Evolutionary conservation across 2,888 invertebrate species (phyloP), one percentile per base, ranked within the genome.

Genomic region (Dusona sp.): DNA sequence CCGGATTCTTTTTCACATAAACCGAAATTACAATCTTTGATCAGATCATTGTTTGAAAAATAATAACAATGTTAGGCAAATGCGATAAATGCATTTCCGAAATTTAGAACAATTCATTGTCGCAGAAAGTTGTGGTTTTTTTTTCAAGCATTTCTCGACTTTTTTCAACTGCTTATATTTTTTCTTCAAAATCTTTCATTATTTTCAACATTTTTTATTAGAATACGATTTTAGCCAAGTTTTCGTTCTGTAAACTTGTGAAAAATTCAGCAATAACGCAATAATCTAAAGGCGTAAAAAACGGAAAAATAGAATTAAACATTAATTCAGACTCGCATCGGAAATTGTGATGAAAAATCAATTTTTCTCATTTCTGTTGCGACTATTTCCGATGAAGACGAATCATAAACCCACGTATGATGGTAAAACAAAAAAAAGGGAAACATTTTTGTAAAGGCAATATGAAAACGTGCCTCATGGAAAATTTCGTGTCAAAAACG

Each of bases 381-480:
- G 6, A 19, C 4, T 3, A 48, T 48, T 48, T 19, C 48, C 48
- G 16, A 48, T 4, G 3, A 16, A 48, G n/a, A 48, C 19, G 48
- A 48, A 48, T 19, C 1, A 19, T 48, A 7, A 45, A 16, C 16
- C 16, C 19, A 16, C 19, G 48, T 38, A 22, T 38, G 22, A 19
- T 22, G 6, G 33, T 22, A 38, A n/a, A 13, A 22, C 22, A 3
- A 36, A 36, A 38, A 67, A 22, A 3, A 38, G 4, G 64, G 9
- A 38, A 67, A 38, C n/a, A 38, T 67, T 67, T 22, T 38, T 67
- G n/a, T 19, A 0, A 48, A 61, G 78, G 78, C 81, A 82, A 82
- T 74, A 68, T 61, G 29, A 65, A 65, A 75, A 79, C 70, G 82
- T 82, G 85, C 82, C 82, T 85, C 81, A 48, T 68, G 67, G 68